Evolutionary conservation across 1,140 invertebrate genomes (phyloP), one percentile per base, ranked within the genome.

Genomic region (Camponotus vicinus): DNA sequence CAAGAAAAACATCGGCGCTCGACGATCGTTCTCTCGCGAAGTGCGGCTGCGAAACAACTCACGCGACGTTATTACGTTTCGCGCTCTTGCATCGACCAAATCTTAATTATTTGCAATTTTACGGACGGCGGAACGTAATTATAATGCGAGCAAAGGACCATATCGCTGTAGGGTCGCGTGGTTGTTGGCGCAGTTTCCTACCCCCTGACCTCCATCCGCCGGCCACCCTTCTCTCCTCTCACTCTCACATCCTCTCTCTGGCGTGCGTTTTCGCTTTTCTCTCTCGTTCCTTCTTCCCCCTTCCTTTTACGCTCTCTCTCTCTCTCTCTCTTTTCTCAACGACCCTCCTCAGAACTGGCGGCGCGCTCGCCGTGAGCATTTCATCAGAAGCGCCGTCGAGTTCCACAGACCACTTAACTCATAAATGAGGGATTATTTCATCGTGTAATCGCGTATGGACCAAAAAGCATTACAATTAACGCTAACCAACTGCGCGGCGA

Each of bases 361-460:
- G 86, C 89, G 80, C 89, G 92, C 92, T 93, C 91, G 90, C 92
- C 92, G 92, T 92, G 92, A 94, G 93, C 92, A 93, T 94, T 95
- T 93, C 93, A 94, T 94, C 93, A 94, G 94, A 95, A 95, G 93
- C 93, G 92, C 92, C 92, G 91, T 92, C 86, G 90, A 93, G 92
- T 93, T 94, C 93, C 92, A 94, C 93, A 94, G 94, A 94, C 94
- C 93, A 94, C 94, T 95, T 94, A 94, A 93, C 94, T 94, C 93
- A 94, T 94, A 94, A 95, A 95, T 93, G 93, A 94, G 92, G 93
- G 92, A 94, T 95, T 95, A 95, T 95, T 95, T 94, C 93, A 94
- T 94, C 92, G 92, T 93, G 93, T 94, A 93, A 94, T 94, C 94
- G 92, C 93, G 93, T 93, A 94, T 94, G 93, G 93, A 91, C 92